Evolutionary conservation across 2,797 vertebrate species (phyloP).

Genomic region (Sebastes oblongus): DNA sequence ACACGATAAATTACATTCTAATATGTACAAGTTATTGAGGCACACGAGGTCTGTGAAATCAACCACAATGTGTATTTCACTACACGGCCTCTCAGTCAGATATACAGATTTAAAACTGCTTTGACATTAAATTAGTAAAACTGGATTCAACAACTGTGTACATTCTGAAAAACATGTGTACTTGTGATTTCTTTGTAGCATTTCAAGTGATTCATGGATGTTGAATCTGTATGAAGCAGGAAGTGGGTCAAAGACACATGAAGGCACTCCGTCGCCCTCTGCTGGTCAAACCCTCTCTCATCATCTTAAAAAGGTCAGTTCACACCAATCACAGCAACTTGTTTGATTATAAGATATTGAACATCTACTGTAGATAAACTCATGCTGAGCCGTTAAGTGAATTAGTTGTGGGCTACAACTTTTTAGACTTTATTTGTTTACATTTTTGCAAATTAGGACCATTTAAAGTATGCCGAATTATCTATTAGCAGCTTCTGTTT

Average conservation of each 20-base stretch:
- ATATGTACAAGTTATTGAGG: slow-evolving; percentile 52
- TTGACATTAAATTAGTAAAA: background rate
- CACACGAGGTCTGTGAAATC: background rate
- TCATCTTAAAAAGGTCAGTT: background rate
- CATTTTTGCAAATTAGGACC: background rate
- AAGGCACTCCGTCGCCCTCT: slow-evolving; percentile 57
- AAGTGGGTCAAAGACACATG: background rate
- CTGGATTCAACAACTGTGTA: background rate
- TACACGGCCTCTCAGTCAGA: no score
- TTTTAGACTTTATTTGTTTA: background rate
- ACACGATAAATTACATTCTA: slow-evolving; percentile 44
- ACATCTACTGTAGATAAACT: no score
- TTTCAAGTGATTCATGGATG: background rate
- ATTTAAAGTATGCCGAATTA: background rate
- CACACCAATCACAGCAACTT: background rate
- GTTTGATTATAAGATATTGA: no score
- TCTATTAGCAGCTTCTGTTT: background rate
- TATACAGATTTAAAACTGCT: no score
- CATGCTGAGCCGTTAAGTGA: no score
- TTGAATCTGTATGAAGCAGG: background rate
- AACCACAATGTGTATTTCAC: background rate
- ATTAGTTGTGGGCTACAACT: no score
- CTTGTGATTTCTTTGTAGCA: background rate
- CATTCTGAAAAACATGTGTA: background rate
- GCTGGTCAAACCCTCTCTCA: slow-evolving; percentile 25